Conservation (phyloP, 2,113 vertebrate species). For the Sarotherodon lohbergeri region DNA sequence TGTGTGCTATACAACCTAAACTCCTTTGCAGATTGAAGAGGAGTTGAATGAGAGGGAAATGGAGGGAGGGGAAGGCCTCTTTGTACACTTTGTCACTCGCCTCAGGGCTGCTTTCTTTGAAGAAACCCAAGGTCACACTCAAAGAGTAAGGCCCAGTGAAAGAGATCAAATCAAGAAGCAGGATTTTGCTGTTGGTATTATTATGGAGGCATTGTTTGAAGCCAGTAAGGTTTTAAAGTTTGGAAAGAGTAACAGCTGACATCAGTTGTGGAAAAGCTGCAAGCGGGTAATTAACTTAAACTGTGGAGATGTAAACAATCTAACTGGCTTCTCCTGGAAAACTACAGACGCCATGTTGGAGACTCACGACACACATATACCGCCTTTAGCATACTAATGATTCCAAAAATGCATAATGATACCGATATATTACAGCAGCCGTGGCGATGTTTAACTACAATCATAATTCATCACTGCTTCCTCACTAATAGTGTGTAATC, state of each 20-base stretch:
- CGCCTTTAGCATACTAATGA: slow-evolving; percentile 13
- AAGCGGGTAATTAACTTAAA: background rate
- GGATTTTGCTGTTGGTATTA: background rate
- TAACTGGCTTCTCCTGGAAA: background rate
- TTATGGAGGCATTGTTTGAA: background rate
- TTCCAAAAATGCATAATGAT: slow-evolving; percentile 14
- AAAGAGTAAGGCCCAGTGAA: background rate
- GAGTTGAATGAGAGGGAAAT: background rate
- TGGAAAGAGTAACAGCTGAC: background rate
- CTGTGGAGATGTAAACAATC: background rate
- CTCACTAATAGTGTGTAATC: background rate
- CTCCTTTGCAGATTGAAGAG: background rate
- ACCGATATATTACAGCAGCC: slow-evolving; percentile 5
- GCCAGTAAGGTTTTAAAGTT: background rate
- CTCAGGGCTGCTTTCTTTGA: slow-evolving; percentile 15
- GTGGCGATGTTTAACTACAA: background rate
- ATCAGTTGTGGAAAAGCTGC: background rate
- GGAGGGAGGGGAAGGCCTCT: background rate
- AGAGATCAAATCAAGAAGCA: background rate
- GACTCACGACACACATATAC: background rate
- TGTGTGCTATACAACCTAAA: background rate
- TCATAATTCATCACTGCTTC: slow-evolving; percentile 23
- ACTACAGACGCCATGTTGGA: background rate
- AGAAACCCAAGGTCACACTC: slow-evolving; percentile 21
- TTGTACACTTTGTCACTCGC: background rate